Base-by-base conservation (phyloP, 2,888 invertebrate genomes). In the Trachelus stipa region DNA sequence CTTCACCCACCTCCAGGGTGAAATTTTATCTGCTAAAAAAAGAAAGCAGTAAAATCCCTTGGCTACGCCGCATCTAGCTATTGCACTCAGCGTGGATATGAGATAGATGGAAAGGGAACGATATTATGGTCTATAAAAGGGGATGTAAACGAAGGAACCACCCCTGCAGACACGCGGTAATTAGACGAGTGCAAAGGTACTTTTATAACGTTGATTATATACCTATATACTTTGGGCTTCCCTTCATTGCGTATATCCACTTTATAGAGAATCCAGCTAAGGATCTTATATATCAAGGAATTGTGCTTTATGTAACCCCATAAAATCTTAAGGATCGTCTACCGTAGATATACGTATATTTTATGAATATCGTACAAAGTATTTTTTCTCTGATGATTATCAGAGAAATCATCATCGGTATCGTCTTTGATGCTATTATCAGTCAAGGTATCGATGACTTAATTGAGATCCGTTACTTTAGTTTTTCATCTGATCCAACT, bases 121-220 rank as follows among this genome's bases (percentile, higher is more conserved):
- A 78, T 71, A 80, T 81, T 81, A 79, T 76, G 78, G 76, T 76
- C 79, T 77, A 78, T 83, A 85, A 84, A 85, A 83, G 82, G 79
- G 40, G 83, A 84, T 83, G 83, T 85, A 80, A 85, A 81, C 79
- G 81, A 81, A 83, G 79, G 76, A 84, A 79, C 79, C 79, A 82
- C 78, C 82, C 79, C 76, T 77, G 76, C 69, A 74, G 79, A 83
- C 81, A 80, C 81, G 82, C 76, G 79, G 83, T 85, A 85, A 85
- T 85, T 85, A 85, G 82, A 85, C 82, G 82, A 83, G 80, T 81
- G 82, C 81, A 78, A 79, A 73, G 80, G 80, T 78, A 79, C 79
- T 85, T 83, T 85, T 82, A 85, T 82, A 80, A 81, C 84, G 77
- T 34, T 76, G 80, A 84, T 84, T 83, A 84, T 85, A 81, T 56